Percentiles rank a stretch among this genome's conserved stretches.
Evolutionary conservation across 2,113 vertebrate genomes (phyloP).

Genomic region (Chelonoidis abingdonii): DNA sequence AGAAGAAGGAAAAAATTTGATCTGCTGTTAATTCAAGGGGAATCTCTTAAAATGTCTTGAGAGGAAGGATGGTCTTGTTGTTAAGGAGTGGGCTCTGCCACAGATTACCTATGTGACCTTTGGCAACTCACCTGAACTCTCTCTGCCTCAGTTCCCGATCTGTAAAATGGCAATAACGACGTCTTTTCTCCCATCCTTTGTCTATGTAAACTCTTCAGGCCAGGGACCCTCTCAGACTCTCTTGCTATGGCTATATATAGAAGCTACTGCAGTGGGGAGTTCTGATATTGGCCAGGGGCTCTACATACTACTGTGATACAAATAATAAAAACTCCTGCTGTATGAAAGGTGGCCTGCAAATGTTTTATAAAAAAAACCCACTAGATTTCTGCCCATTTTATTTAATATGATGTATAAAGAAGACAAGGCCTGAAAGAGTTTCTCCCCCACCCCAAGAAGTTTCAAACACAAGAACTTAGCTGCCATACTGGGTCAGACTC

Average conservation of each 20-base stretch:
- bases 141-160: neutral
- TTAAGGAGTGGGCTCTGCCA: neutral
- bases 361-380: neutral
- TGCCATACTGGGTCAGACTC: neutral
- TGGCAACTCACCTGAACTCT: neutral
- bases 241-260: neutral
- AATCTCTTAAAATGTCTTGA: neutral
- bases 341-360: neutral
- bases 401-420: neutral
- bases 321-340: neutral
- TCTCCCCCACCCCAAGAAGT: neutral
- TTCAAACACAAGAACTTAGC: neutral
- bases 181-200: neutral
- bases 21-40: neutral
- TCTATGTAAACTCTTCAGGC: neutral
- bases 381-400: accelerated
- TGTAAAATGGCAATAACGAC: neutral
- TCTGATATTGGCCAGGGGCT: neutral
- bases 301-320: neutral
- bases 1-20: neutral
- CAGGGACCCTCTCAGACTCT: neutral
- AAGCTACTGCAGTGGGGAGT: neutral
- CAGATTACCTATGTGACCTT: neutral
- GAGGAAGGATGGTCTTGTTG: accelerated
- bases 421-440: neutral